Evolutionary conservation across 2,113 vertebrate genomes (phyloP).

Genomic region (Syrmaticus mikado): DNA sequence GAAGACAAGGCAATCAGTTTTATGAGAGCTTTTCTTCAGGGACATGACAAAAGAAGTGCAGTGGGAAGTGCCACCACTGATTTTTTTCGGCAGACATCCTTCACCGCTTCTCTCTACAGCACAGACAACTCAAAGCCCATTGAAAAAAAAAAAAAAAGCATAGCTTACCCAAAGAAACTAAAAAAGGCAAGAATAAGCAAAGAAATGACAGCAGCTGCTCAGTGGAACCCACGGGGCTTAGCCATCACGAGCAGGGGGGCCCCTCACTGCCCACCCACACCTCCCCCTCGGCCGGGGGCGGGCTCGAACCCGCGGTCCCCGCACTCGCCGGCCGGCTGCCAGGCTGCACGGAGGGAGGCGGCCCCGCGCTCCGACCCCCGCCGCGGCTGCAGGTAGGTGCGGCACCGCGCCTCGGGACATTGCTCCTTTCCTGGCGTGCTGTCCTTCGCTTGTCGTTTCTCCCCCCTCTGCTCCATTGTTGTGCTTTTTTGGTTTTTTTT

Average conservation of each 20-base stretch:
- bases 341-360: neutral
- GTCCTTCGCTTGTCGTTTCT: neutral
- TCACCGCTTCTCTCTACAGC: neutral
- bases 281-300: neutral
- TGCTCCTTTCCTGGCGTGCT: neutral
- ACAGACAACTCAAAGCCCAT: neutral
- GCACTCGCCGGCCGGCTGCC: neutral
- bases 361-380: neutral
- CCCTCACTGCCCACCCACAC: neutral
- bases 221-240: neutral
- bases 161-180: neutral
- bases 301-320: neutral
- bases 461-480: accelerated
- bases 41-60: accelerated
- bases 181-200: neutral
- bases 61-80: neutral
- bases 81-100: neutral
- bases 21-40: neutral
- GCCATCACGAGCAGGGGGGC: accelerated
- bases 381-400: constrained; percentile 44
- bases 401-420: neutral
- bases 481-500: neutral
- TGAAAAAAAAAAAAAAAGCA: neutral
- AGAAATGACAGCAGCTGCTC: neutral
- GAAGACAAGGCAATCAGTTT: neutral